phyloP scores from a whole-genome alignment of 2,113 vertebrate species.

The Python bivittatus region DNA sequence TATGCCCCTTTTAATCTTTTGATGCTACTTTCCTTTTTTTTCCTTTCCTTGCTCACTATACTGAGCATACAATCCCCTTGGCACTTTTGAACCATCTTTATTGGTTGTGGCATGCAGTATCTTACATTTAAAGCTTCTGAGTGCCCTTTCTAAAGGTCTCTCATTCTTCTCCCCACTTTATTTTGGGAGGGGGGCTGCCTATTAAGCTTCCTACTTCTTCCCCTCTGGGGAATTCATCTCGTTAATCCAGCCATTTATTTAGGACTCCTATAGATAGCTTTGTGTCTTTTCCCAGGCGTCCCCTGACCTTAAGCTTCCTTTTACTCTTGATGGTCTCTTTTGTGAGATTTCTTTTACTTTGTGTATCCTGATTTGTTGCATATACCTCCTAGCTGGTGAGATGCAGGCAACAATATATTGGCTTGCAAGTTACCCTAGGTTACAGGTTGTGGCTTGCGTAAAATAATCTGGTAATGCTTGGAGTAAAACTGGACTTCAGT shows the following conservation, averaged over 20 bases:
- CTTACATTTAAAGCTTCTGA: slow-evolving; percentile 19
- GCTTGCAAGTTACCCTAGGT: neutral
- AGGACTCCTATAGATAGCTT: neutral
- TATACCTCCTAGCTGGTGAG: neutral
- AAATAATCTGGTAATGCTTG: neutral
- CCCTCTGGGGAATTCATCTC: neutral
- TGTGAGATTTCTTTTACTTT: neutral
- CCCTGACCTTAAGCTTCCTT: neutral
- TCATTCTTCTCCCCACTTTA: neutral
- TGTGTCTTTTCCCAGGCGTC: neutral
- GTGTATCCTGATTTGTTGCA: neutral
- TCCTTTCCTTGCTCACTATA: neutral
- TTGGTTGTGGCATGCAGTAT: neutral
- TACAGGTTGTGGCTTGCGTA: neutral
- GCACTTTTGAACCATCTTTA: slow-evolving; percentile 4
- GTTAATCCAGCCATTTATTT: slow-evolving; percentile 4
- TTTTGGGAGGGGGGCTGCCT: neutral
- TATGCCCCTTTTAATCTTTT: neutral
- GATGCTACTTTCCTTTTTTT: neutral
- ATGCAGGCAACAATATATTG: neutral
- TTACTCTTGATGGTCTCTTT: neutral
- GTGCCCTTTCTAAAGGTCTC: slow-evolving; percentile 6
- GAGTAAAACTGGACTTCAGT: neutral
- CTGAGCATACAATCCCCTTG: slow-evolving; percentile 1
- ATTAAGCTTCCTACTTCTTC: slow-evolving; percentile 3